Evolutionary conservation across 2,888 invertebrate genomes (phyloP).

Genomic region (Platypus cylindrus): DNA sequence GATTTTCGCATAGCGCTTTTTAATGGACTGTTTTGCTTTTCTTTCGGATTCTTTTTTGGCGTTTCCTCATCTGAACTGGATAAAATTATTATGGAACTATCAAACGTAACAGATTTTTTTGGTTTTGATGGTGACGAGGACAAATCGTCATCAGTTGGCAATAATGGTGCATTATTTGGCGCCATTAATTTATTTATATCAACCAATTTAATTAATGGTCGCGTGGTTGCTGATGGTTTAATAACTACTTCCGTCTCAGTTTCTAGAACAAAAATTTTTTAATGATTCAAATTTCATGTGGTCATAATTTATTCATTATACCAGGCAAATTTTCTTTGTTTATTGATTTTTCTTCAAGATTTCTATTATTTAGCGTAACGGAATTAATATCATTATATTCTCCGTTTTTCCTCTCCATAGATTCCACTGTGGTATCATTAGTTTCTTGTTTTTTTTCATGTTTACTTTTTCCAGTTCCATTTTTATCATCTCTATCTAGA

Average conservation of each 20-base stretch:
- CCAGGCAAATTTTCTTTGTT: neutral
- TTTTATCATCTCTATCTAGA: neutral
- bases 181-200: constrained; percentile 31
- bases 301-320: too few species aligned
- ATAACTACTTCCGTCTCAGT: too few species aligned
- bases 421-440: neutral
- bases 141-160: neutral
- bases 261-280: too few species aligned
- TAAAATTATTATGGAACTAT: constrained; percentile 26
- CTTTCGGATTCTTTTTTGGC: constrained; percentile 13
- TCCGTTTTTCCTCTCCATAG: neutral
- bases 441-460: neutral
- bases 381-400: constrained; percentile 1
- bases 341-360: neutral
- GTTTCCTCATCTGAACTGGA: constrained; percentile 28
- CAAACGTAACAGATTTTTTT: constrained; percentile 20
- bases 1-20: constrained; percentile 12
- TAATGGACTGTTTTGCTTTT: constrained; percentile 4
- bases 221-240: too few species aligned
- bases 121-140: constrained; percentile 11
- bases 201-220: constrained; percentile 27
- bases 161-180: constrained; percentile 16
- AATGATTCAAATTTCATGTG: too few species aligned
- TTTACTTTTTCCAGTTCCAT: neutral
- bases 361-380: neutral